These are phyloP conservation scores for Catocala nupta DNA, from an alignment of 2,888 invertebrate genomes.

Conservation along the genomic window DNA sequence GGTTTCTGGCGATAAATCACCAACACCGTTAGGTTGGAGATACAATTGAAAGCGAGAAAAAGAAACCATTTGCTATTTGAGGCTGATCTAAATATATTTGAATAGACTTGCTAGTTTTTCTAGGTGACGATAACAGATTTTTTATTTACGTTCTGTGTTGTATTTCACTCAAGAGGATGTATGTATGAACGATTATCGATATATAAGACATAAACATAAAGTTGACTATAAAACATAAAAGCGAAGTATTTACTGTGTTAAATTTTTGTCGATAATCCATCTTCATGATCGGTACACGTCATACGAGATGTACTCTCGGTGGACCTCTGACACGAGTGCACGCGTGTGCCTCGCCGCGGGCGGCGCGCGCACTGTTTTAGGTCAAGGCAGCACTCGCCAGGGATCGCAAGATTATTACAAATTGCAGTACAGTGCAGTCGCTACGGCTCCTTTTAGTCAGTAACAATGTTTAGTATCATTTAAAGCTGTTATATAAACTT, in stretches of 20 bases:
- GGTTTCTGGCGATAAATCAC: slow-evolving; percentile 64
- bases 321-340: slow-evolving; percentile 68
- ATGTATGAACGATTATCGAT: too few species aligned
- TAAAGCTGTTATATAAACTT: slow-evolving; percentile 44
- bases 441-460: slow-evolving; percentile 43
- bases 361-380: slow-evolving; percentile 75
- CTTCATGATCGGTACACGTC: slow-evolving; percentile 43
- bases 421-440: slow-evolving; percentile 56
- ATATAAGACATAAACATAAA: slow-evolving; percentile 16
- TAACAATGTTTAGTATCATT: slow-evolving; percentile 48
- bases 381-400: slow-evolving; percentile 78
- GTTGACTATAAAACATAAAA: slow-evolving; percentile 24
- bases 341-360: slow-evolving; percentile 59
- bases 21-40: slow-evolving; percentile 54
- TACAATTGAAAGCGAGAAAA: slow-evolving; percentile 46
- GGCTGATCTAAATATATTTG: slow-evolving; percentile 10
- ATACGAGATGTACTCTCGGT: slow-evolving; percentile 48
- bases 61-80: slow-evolving; percentile 33
- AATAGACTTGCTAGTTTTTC: not conserved
- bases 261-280: slow-evolving; percentile 42
- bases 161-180: too few species aligned
- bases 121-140: slow-evolving; percentile 7
- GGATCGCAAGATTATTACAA: slow-evolving; percentile 78
- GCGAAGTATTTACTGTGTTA: slow-evolving; percentile 27
- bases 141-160: not conserved